These are phyloP conservation scores for Timema podura DNA, from an alignment of 2,888 invertebrate species.

Conservation along the genomic window DNA sequence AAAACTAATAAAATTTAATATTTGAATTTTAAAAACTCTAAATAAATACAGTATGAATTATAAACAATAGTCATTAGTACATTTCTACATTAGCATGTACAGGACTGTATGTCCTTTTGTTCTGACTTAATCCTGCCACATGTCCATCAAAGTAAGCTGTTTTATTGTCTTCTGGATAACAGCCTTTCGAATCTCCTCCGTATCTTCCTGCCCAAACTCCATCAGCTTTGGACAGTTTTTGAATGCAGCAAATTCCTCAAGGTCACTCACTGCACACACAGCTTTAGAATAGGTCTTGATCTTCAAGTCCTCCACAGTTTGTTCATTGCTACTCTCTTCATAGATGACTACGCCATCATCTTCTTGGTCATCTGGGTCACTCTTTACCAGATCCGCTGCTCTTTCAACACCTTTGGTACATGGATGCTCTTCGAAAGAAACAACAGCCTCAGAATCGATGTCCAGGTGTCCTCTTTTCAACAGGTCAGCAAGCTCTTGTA, in stretches of 20 bases:
- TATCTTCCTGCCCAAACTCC: not conserved
- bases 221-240: not conserved
- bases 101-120: too few species aligned
- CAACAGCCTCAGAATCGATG: not conserved
- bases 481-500: not conserved
- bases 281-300: not conserved
- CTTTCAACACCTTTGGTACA: not conserved
- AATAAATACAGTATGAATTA: too few species aligned
- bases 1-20: too few species aligned
- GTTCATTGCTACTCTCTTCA: too few species aligned
- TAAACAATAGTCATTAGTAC: too few species aligned
- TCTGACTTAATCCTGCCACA: not conserved
- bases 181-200: not conserved
- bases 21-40: too few species aligned
- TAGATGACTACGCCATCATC: not conserved
- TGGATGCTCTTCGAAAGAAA: not conserved
- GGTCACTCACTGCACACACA: conserved; percentile 2
- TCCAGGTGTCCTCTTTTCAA: not conserved
- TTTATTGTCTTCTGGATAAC: not conserved
- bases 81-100: too few species aligned
- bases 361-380: not conserved
- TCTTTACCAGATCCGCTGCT: not conserved
- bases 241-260: conserved; percentile 1
- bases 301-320: not conserved
- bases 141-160: not conserved